Evolutionary conservation across 2,888 invertebrate genomes (phyloP), one percentile per base, ranked within the genome.

Genomic region (Marronus borbonicus): DNA sequence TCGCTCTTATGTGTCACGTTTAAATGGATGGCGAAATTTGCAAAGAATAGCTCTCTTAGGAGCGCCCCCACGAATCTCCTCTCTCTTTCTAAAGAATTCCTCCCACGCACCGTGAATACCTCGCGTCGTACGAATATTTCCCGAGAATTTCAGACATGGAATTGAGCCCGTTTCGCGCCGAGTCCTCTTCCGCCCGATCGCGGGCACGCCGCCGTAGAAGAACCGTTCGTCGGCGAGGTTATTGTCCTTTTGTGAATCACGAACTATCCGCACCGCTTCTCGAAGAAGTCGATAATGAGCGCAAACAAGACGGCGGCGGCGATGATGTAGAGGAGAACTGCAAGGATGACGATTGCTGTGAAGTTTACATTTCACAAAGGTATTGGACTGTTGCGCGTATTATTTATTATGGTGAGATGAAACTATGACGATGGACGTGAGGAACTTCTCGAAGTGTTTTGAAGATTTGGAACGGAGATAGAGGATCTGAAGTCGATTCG

Each of bases 221-320:
- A 64, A 64, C 64, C 64, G 64, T 64, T 64, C n/a, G 64, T 28
- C 62, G 31, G 36, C 64, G 36, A 64, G 64, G 64, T 64, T 64
- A 64, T 64, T 64, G 64, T 64, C 64, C 64, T 64, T 64, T 64
- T 31, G 64, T n/a, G 28, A 55, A 55, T 55, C 55, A 55, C 55
- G 55, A 55, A 36, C 28, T 31, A 64, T 64, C 14, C 64, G 31
- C 31, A 17, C 5, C 28, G 28, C n/a, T 64, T 64, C 64, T 64
- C 28, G 14, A 64, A 36, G 36, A 64, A 64, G 24, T 36, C 64
- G 64, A 64, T 64, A 64, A 64, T 28, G 62, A 62, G 31, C 64
- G 36, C 36, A 64, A 28, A n/a, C 17, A n/a, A 55, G 44, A 8
- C 44, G 44, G 8, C 44, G 8, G 12, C 44, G 8, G 8, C 8